These are phyloP conservation scores for Noturus placidus DNA, from an alignment of 2,113 vertebrate species.

Conservation along the genomic window DNA sequence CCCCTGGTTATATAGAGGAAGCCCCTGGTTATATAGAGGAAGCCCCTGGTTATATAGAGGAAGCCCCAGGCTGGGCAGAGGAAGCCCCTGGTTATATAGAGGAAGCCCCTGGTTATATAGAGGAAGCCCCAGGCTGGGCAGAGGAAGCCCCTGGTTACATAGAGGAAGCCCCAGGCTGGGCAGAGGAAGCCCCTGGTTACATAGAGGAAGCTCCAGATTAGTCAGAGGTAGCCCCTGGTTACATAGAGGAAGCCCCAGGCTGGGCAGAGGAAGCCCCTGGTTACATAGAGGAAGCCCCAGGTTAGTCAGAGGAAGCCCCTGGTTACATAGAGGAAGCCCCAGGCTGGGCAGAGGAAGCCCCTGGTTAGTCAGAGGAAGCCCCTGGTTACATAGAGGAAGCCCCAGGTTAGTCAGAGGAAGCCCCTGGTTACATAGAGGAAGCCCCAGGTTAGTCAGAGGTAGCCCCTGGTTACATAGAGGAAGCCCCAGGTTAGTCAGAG, in stretches of 20 bases:
- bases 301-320: no score
- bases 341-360: no score
- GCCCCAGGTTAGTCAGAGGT: neutral
- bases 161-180: neutral
- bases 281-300: no score
- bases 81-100: neutral
- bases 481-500: neutral
- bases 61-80: no score
- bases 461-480: neutral
- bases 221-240: no score
- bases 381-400: no score
- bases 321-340: no score
- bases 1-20: neutral
- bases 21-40: neutral
- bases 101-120: neutral
- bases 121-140: neutral
- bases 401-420: neutral
- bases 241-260: neutral
- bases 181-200: no score
- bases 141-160: neutral
- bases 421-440: neutral
- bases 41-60: no score
- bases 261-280: neutral
- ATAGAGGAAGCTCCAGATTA: neutral
- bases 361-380: no score